These are phyloP conservation scores for Ochropleura plecta DNA, from an alignment of 2,888 invertebrate species.

Conservation along the genomic window DNA sequence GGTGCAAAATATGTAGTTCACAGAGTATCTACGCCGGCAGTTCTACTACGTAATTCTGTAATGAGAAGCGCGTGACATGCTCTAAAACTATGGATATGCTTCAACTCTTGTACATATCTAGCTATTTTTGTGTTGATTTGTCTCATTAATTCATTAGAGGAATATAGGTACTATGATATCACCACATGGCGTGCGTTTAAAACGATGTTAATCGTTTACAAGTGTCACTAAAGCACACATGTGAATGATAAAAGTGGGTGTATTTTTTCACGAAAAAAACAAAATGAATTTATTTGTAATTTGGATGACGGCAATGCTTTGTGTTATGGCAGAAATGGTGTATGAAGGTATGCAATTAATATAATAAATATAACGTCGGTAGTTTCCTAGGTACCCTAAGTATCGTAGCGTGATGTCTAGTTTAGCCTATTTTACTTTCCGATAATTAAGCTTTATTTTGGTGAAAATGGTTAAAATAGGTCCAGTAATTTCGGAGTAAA, in stretches of 20 bases:
- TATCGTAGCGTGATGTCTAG: too few relatives aligned
- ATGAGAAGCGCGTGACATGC: conserved; percentile 82
- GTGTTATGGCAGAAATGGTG: conserved; percentile 64
- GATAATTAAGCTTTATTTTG: too few relatives aligned
- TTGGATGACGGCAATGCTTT: conserved; percentile 63
- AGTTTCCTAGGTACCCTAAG: not conserved
- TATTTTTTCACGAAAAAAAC: conserved; percentile 55
- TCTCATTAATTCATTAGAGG: conserved; percentile 80
- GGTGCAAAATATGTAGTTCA: conserved; percentile 13
- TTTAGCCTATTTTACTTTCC: too few relatives aligned
- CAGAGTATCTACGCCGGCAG: conserved; percentile 20
- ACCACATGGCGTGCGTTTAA: conserved; percentile 73
- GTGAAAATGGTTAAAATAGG: too few relatives aligned
- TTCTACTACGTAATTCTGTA: conserved; percentile 61
- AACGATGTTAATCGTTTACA: conserved; percentile 75
- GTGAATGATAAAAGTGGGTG: conserved; percentile 72
- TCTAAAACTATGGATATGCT: conserved; percentile 70
- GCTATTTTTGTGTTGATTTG: conserved; percentile 77
- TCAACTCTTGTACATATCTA: conserved; percentile 63
- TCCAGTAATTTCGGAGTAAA: too few relatives aligned
- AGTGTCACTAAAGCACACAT: conserved; percentile 75
- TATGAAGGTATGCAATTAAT: conserved; percentile 55
- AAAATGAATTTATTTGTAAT: conserved; percentile 63
- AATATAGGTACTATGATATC: conserved; percentile 79
- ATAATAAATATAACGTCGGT: too few relatives aligned